Percentiles rank a stretch among this genome's conserved stretches.
phyloP scores from a whole-genome alignment of 92 coral and sea anemone species.

The Phenganax subtilis region DNA sequence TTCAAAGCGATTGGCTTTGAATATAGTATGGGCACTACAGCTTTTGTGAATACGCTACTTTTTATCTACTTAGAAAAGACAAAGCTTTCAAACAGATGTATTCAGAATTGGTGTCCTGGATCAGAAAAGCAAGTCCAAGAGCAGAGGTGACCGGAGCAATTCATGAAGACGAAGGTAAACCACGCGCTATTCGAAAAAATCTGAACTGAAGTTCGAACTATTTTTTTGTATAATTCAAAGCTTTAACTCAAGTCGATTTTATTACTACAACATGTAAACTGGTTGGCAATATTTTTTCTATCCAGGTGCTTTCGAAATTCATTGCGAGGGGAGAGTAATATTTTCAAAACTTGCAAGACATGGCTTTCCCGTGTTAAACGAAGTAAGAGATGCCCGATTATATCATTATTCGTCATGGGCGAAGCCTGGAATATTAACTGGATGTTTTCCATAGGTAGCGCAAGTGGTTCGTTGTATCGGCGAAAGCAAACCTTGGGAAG shows the following conservation, averaged over 20 bases:
- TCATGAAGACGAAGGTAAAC: constrained; percentile 12
- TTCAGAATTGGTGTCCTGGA: constrained; percentile 35
- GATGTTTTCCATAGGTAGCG: constrained; percentile 16
- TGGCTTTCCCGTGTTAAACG: constrained; percentile 32
- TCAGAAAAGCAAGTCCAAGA: constrained; percentile 28
- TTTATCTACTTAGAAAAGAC: constrained; percentile 18
- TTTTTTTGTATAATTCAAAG: background rate
- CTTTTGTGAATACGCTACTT: background rate
- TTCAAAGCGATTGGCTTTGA: too few relatives aligned
- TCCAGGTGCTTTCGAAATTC: constrained; percentile 37
- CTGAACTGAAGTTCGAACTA: background rate
- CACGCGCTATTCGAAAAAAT: background rate
- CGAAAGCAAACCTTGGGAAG: constrained; percentile 38
- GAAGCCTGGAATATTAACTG: background rate
- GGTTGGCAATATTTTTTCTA: background rate
- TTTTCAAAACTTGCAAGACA: constrained; percentile 29
- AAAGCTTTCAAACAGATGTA: constrained; percentile 25
- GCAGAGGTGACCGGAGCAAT: constrained; percentile 37
- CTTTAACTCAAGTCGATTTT: background rate
- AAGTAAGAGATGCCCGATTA: background rate
- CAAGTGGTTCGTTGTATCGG: constrained; percentile 34
- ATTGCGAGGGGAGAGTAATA: constrained; percentile 31
- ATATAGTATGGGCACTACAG: too few relatives aligned
- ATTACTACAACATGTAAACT: background rate
- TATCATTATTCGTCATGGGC: background rate